A percentile compares a stretch with the other conserved stretches of the same genome.
These are phyloP conservation scores for Caenorhabditis sp. DNA, from an alignment of 2,888 invertebrate species.

Conservation along the genomic window DNA sequence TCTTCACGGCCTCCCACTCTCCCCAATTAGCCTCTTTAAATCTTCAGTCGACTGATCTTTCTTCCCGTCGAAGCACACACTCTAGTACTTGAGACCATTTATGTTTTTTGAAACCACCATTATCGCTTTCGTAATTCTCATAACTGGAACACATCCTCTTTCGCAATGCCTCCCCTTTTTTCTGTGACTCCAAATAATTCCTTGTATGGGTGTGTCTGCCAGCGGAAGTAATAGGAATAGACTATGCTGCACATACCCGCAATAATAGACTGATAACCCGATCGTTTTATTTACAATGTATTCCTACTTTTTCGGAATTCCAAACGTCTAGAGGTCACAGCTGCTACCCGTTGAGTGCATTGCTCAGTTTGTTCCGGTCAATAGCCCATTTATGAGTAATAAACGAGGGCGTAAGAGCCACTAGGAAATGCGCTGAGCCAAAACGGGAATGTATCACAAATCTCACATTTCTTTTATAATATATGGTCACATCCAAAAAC, in stretches of 20 bases:
- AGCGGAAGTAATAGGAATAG: too few relatives aligned
- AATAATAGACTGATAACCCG: too few relatives aligned
- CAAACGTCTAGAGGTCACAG: not conserved
- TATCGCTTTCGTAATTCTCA: slow-evolving; percentile 21
- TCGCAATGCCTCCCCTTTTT: slow-evolving; percentile 4
- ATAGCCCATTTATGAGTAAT: not conserved
- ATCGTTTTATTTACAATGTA: not conserved
- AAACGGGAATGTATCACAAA: not conserved
- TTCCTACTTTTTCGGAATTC: not conserved
- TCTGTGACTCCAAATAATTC: not conserved
- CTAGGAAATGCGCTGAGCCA: too few relatives aligned
- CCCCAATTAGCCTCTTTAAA: slow-evolving; percentile 57
- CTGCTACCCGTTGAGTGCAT: not conserved
- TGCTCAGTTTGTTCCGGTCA: not conserved
- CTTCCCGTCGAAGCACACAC: slow-evolving; percentile 32
- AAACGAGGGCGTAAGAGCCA: too few relatives aligned
- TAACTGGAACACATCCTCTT: slow-evolving; percentile 4
- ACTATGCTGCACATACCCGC: too few relatives aligned
- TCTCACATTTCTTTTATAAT: not conserved
- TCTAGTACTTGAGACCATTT: slow-evolving; percentile 33
- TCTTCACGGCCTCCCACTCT: slow-evolving; percentile 44
- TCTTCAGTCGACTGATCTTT: slow-evolving; percentile 39
- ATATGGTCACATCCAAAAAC: slow-evolving; percentile 10
- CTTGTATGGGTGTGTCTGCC: not conserved
- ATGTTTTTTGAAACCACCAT: slow-evolving; percentile 22